Evolutionary conservation across 2,888 invertebrate species (phyloP).

Genomic region (Drosophila pseudotakahashii): DNA sequence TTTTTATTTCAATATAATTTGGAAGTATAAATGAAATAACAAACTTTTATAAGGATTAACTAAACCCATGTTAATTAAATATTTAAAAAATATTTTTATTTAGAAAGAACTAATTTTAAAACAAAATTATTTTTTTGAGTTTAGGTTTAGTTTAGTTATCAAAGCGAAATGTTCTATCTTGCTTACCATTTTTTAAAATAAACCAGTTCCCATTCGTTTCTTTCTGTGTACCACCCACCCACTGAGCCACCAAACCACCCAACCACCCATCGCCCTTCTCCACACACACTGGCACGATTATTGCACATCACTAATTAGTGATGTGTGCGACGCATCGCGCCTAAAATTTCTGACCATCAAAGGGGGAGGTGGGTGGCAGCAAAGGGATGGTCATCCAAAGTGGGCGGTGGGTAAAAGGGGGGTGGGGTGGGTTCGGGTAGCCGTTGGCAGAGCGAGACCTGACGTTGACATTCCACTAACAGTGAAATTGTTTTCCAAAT

Average conservation of each 20-base stretch:
- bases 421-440: neutral
- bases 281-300: slow-evolving; percentile 61
- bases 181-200: too few species aligned
- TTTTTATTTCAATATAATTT: too few species aligned
- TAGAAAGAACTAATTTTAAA: too few species aligned
- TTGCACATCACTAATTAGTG: slow-evolving; percentile 79
- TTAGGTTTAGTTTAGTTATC: too few species aligned
- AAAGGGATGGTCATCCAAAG: slow-evolving; percentile 1
- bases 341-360: slow-evolving; percentile 58
- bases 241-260: neutral
- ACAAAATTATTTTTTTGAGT: too few species aligned
- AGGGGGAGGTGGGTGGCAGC: neutral
- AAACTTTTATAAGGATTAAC: too few species aligned
- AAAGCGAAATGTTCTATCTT: too few species aligned
- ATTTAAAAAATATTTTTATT: too few species aligned
- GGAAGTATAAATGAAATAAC: too few species aligned
- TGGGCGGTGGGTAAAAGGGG: neutral
- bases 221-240: neutral
- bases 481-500: slow-evolving; percentile 77
- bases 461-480: slow-evolving; percentile 78
- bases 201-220: too few species aligned
- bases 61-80: too few species aligned
- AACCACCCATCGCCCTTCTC: neutral
- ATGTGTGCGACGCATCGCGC: slow-evolving; percentile 61
- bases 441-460: slow-evolving; percentile 46